Evolutionary conservation across 2,797 vertebrate species (phyloP), one percentile per base, ranked within the genome.

Genomic region (Epinephelus coioides): DNA sequence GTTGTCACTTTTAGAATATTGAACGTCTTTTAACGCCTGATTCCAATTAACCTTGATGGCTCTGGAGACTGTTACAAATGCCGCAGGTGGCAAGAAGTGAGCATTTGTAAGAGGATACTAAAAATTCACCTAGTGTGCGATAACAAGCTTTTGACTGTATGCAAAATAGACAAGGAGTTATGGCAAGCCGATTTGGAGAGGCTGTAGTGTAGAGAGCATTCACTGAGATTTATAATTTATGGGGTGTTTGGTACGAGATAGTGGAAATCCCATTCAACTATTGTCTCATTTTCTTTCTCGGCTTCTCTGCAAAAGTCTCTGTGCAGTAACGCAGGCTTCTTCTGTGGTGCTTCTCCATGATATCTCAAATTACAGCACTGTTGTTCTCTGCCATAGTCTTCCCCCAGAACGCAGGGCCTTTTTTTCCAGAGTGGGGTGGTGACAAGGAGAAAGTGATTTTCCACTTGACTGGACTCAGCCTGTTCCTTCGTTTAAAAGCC

Each of bases 1-100:
- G 90, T 90, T 93, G 92, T 93, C 91, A 91, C 89, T 90, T 92
- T 91, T 90, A 68, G 87, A 90, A 90, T 91, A 90, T 86, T 91
- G 84, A 88, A 82, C 78, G 74, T 87, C 88, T 89, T 89, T 92
- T 91, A 89, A 90, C 47, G 75, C 80, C 83, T 86, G 83, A 89
- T 85, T 91, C 89, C 86, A 92, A 94, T 95, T 93, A 94, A 94
- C 91, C 92, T 89, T 83, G 77, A 84, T 82, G 89, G 76, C 88
- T 88, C 82, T 2, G 50, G 79, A 88, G 89, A 84, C 75, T 2
- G 30, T 69, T 73, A 81, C 69, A 90, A 93, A 92, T 92, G 90
- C 83, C 57, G 76, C 87, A 87, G 86, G 85, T 90, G 83, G 76
- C n/a, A 4, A 61, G 51, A 77, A 77, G 56, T 9, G 21, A 82